These are phyloP conservation scores for Phalacrocorax carbo DNA, from an alignment of 2,113 vertebrate species.

Conservation along the genomic window DNA sequence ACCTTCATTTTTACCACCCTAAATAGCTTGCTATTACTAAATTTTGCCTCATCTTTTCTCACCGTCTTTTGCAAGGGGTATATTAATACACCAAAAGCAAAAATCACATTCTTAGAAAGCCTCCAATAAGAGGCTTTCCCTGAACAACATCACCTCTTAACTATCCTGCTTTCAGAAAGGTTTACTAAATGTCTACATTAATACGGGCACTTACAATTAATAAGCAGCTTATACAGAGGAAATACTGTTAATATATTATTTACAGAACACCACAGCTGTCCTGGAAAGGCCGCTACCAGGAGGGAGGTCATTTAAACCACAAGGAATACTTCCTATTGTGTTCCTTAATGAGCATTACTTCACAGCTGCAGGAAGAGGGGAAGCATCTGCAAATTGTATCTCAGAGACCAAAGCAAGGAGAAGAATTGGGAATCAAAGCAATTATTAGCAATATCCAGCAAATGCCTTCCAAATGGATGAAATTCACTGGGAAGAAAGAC, in stretches of 20 bases:
- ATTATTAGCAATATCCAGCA: background rate
- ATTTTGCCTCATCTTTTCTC: background rate
- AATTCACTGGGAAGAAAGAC: background rate
- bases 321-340: slow-evolving; percentile 14
- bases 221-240: background rate
- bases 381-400: slow-evolving; percentile 22
- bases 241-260: background rate
- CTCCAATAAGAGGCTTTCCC: background rate
- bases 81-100: background rate
- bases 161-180: background rate
- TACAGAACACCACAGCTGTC: background rate
- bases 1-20: background rate
- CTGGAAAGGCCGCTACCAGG: background rate
- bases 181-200: background rate
- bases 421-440: background rate
- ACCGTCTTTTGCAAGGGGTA: background rate
- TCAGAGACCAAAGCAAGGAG: background rate
- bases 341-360: slow-evolving; percentile 9
- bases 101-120: background rate
- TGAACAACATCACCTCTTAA: background rate
- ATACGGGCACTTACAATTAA: background rate
- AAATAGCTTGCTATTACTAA: background rate
- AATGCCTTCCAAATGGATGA: background rate
- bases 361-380: slow-evolving; percentile 20
- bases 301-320: background rate